These are phyloP conservation scores for Chesias legatella DNA, from an alignment of 2,888 invertebrate genomes.

Conservation along the genomic window DNA sequence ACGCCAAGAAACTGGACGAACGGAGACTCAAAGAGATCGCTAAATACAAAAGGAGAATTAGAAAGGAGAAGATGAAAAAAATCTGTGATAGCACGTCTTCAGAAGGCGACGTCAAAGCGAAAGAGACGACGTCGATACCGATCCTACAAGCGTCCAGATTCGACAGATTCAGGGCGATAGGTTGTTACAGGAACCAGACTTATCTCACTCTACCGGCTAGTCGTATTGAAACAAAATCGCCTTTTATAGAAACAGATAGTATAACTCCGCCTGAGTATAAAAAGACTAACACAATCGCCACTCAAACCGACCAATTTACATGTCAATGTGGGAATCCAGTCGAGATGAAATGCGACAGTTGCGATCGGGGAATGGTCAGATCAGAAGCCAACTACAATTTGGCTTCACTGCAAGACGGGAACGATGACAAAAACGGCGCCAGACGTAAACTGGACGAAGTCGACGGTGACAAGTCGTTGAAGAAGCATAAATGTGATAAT, in stretches of 20 bases:
- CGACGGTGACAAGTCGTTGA: constrained; percentile 53
- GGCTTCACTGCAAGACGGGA: constrained; percentile 36
- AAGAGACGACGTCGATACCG: constrained; percentile 71
- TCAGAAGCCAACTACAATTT: constrained; percentile 67
- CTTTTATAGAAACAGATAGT: constrained; percentile 52
- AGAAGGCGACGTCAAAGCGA: constrained; percentile 58
- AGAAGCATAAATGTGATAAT: constrained; percentile 78
- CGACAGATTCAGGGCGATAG: constrained; percentile 69
- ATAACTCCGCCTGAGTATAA: constrained; percentile 53
- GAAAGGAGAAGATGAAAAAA: constrained; percentile 69
- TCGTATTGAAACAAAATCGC: constrained; percentile 61
- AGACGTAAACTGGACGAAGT: constrained; percentile 37
- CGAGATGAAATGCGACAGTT: constrained; percentile 47
- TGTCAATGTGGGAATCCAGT: constrained; percentile 60
- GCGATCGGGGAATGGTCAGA: constrained; percentile 57
- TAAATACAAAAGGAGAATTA: constrained; percentile 65
- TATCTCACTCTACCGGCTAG: constrained; percentile 67
- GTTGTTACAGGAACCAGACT: constrained; percentile 71
- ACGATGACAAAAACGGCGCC: constrained; percentile 39
- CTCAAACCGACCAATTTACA: constrained; percentile 64
- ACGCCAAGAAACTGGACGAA: constrained; percentile 62
- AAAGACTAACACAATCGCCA: constrained; percentile 58
- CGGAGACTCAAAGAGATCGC: constrained; percentile 68
- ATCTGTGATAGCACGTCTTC: constrained; percentile 69
- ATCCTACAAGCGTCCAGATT: constrained; percentile 73